A percentile compares a stretch with the other conserved stretches of the same genome.
phyloP scores from a whole-genome alignment of 2,113 vertebrate genomes.

The Eidolon helvum region DNA sequence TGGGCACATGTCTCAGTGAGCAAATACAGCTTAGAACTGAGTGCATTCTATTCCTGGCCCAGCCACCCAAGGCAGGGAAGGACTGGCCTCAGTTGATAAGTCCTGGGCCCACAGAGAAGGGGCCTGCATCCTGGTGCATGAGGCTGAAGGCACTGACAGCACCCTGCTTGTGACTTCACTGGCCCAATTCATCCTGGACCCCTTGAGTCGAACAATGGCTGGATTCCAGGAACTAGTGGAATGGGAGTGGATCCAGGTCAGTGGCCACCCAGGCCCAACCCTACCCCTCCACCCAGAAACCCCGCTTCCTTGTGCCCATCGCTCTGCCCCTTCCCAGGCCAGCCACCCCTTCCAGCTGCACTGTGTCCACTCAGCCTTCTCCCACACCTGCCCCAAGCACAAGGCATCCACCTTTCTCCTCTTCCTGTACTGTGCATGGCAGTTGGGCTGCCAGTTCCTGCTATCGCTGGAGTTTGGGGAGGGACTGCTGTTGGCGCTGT shows the following conservation, averaged over 20 bases:
- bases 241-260: conserved; percentile 92
- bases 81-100: background rate
- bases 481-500: conserved; percentile 86
- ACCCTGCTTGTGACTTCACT: conserved; percentile 89
- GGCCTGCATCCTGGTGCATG: conserved; percentile 88
- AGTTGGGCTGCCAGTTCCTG: conserved; percentile 90
- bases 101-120: conserved; percentile 81
- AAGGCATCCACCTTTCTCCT: conserved; percentile 90
- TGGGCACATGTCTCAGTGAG: background rate
- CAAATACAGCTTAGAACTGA: background rate
- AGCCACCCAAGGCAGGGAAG: background rate
- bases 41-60: rapidly evolving
- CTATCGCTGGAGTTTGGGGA: conserved; percentile 89
- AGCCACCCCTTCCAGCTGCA: conserved; percentile 90
- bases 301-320: background rate
- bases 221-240: conserved; percentile 92
- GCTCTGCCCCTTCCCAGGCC: conserved; percentile 78
- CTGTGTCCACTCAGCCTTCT: conserved; percentile 86
- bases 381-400: conserved; percentile 86
- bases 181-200: conserved; percentile 91
- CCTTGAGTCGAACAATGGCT: conserved; percentile 82
- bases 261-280: background rate
- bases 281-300: background rate
- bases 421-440: conserved; percentile 93
- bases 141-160: conserved; percentile 87